Conservation (phyloP, 1,140 invertebrate genomes). For the Papilio glaucus region DNA sequence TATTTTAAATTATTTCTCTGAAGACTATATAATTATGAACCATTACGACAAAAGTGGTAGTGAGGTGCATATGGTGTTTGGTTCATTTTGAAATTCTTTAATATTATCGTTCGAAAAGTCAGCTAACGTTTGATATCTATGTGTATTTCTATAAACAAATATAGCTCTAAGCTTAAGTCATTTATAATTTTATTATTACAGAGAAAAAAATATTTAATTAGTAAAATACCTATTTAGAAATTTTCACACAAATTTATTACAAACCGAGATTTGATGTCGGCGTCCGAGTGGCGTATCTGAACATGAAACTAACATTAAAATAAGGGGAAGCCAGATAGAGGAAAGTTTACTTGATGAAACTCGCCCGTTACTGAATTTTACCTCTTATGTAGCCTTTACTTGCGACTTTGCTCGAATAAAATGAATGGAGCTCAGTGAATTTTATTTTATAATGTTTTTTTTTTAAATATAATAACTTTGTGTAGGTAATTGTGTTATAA, state of each 20-base stretch:
- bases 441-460: background rate
- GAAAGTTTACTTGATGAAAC: constrained; percentile 49
- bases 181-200: background rate
- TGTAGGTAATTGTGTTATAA: no score
- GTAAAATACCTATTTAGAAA: background rate
- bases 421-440: constrained; percentile 4
- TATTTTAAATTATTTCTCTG: no score
- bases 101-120: no score
- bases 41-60: no score
- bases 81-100: no score
- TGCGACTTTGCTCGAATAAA: background rate
- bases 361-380: constrained; percentile 35
- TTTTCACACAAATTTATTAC: constrained; percentile 45
- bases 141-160: no score
- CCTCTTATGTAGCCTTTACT: background rate
- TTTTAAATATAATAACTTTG: no score
- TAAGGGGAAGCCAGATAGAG: constrained; percentile 45
- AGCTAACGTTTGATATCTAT: no score
- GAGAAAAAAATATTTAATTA: background rate
- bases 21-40: no score
- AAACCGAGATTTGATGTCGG: constrained; percentile 43
- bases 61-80: no score
- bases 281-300: constrained; percentile 44
- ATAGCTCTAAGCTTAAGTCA: no score
- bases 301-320: constrained; percentile 57